Evolutionary conservation across 1,140 invertebrate species (phyloP), one percentile per base, ranked within the genome.

Genomic region (Triops cancriformis): DNA sequence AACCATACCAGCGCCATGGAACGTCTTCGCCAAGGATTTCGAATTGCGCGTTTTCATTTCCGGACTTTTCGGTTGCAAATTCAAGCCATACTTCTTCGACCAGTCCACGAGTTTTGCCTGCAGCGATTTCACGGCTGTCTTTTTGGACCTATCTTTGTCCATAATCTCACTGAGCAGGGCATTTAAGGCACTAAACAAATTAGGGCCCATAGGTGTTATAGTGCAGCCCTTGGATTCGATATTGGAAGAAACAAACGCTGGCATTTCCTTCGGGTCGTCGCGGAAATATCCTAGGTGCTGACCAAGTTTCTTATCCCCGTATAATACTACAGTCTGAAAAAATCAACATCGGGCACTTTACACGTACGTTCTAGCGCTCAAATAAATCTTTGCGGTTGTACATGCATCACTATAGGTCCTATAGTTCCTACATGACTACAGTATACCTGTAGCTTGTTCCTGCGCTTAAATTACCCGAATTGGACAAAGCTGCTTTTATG

Each of bases 261-360:
- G 92, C 26, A 88, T 82, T 78, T 92, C 89, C 72, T 89, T 85
- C 3, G 93, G 92, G 79, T 89, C 88, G 86, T 98, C 95, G 83
- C 94, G 88, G 86, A 91, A 97, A 84, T 97, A 98, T 26, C 95
- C 95, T 81, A 95, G 89, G 84, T 97, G 95, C 80, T 90, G 90
- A 78, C 90, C 89, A 80, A 88, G 90, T 37, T 88, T 88, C 72
- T 89, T 86, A 82, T 90, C 88, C 73, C 89, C 89, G 83, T 89
- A 90, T 37, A 94, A 83, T 72, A 94, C 84, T 18, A 64, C 51
- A 1, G 51, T 64, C 51, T 64, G 23, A 23, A 12, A 14, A 64
- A 23, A 23, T 64, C 23, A 23, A n/a, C 51, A 23, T 14, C 5
- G 31, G 6, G 43, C 43, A 2, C 43, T 12, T 12, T 45, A 45